These are phyloP conservation scores for Drosophila albomicans DNA, from an alignment of 1,140 invertebrate species.

Conservation along the genomic window DNA sequence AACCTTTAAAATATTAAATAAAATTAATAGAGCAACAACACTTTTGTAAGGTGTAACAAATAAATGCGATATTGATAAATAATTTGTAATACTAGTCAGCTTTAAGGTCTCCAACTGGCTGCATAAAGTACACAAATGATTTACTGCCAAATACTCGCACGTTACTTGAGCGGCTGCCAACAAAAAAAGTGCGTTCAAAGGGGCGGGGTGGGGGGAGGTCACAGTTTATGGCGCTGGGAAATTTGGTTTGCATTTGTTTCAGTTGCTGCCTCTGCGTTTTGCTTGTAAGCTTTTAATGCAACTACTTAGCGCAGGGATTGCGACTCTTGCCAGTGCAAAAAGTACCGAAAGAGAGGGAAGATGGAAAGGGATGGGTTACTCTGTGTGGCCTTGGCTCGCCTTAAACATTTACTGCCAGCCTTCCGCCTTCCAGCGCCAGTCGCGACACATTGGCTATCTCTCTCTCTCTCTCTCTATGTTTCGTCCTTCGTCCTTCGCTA, in stretches of 20 bases:
- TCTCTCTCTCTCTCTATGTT: not conserved
- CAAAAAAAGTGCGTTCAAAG: constrained; percentile 39
- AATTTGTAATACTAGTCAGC: constrained; percentile 11
- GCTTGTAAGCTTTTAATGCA: constrained; percentile 75
- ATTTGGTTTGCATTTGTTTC: constrained; percentile 70
- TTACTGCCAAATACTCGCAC: constrained; percentile 44
- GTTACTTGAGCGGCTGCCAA: constrained; percentile 67
- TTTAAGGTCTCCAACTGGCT: constrained; percentile 32
- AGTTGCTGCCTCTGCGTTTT: constrained; percentile 57
- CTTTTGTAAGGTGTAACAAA: not conserved
- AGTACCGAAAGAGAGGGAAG: not conserved
- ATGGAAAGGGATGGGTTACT: not conserved
- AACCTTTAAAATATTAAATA: too few species aligned
- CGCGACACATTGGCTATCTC: constrained; percentile 60
- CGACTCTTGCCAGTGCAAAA: not conserved
- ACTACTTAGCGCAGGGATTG: constrained; percentile 66
- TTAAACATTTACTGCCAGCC: constrained; percentile 60
- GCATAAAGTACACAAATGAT: constrained; percentile 38
- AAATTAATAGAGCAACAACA: not conserved
- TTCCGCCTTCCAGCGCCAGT: constrained; percentile 31
- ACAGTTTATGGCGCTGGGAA: constrained; percentile 44
- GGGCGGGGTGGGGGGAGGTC: constrained; percentile 2
- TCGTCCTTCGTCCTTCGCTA: not conserved
- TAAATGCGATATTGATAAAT: not conserved
- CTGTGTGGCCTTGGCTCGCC: constrained; percentile 67